These are phyloP conservation scores for Tromatobia lineatoria DNA, from an alignment of 2,888 invertebrate genomes.

Conservation along the genomic window DNA sequence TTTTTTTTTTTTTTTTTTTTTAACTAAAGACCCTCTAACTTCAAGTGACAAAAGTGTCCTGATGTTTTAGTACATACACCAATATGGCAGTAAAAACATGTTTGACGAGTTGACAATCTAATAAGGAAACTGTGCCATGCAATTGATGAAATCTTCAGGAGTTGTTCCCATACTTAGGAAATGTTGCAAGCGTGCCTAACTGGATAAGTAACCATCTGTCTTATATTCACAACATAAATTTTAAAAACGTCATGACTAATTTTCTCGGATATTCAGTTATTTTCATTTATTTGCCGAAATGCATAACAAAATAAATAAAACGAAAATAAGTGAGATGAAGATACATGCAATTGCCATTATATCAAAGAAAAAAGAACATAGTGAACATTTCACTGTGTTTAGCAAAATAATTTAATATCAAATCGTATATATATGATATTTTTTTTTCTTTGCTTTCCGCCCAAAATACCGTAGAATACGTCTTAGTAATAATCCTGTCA, in stretches of 20 bases:
- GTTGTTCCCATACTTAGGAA: conserved; percentile 67
- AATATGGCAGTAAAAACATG: conserved; percentile 72
- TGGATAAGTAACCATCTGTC: neutral
- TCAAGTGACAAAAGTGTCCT: neutral
- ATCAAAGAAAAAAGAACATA: neutral
- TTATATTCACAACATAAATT: neutral
- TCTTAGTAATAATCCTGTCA: too few relatives aligned
- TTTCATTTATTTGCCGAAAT: neutral
- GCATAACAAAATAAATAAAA: neutral
- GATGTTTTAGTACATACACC: neutral
- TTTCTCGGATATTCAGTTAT: conserved; percentile 5
- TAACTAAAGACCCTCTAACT: neutral
- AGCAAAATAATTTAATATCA: neutral
- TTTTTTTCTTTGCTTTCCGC: too few relatives aligned
- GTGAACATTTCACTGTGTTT: neutral
- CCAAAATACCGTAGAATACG: too few relatives aligned
- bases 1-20: too few relatives aligned
- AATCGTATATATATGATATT: neutral
- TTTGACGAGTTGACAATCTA: conserved; percentile 73
- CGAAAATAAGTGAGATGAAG: neutral
- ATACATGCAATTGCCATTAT: neutral
- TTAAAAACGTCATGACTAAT: conserved; percentile 32
- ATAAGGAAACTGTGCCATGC: conserved; percentile 79
- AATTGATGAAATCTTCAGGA: conserved; percentile 74
- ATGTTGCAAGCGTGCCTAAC: conserved; percentile 50